Conservation (phyloP, 1,140 invertebrate species). For the Diachasmimorpha longicaudata region DNA sequence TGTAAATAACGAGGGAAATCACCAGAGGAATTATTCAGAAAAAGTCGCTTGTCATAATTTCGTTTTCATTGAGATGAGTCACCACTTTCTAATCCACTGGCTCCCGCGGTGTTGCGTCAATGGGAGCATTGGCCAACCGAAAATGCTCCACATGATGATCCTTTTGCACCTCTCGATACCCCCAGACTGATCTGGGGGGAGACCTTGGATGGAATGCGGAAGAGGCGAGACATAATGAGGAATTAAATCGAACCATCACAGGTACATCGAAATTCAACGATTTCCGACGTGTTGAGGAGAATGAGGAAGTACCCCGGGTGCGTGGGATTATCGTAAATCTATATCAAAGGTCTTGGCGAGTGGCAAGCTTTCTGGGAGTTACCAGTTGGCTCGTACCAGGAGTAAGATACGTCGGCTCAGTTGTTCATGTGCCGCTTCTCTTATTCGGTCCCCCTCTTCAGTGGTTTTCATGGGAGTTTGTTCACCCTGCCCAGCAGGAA, state of each 20-base stretch:
- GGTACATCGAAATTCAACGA: not conserved
- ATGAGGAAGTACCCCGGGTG: not conserved
- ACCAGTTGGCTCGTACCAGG: not conserved
- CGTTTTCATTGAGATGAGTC: too few species aligned
- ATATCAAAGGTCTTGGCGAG: not conserved
- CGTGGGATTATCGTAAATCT: not conserved
- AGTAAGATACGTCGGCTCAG: not conserved
- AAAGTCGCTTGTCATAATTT: too few species aligned
- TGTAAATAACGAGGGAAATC: too few species aligned
- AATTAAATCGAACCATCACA: not conserved
- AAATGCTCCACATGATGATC: too few species aligned
- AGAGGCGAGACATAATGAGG: not conserved
- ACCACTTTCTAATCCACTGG: too few species aligned
- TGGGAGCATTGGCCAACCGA: too few species aligned
- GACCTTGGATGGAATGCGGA: not conserved
- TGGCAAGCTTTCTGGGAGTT: not conserved
- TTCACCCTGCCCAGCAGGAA: slow-evolving; percentile 20
- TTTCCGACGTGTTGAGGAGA: not conserved
- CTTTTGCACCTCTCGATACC: not conserved
- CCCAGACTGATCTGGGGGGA: not conserved
- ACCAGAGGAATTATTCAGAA: too few species aligned
- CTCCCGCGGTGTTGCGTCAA: too few species aligned
- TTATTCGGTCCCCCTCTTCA: not conserved
- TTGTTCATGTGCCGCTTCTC: slow-evolving; percentile 1
- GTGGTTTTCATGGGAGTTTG: slow-evolving; percentile 20